A percentile compares a stretch with the other conserved stretches of the same genome.
Evolutionary conservation across 1,140 invertebrate species (phyloP).

Genomic region (Ylistrum balloti): DNA sequence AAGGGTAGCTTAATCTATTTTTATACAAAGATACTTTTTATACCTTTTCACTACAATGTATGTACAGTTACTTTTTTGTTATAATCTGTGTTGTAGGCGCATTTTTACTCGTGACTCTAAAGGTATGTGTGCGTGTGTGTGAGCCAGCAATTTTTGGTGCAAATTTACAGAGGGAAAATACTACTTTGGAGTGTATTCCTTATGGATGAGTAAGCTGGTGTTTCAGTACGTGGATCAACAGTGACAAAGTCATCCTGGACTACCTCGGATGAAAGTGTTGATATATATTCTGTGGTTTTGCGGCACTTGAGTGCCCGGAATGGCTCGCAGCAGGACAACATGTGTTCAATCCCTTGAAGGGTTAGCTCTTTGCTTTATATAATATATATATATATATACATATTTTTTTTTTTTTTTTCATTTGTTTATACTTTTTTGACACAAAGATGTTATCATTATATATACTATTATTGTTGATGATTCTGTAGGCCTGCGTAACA

Average conservation of each 20-base stretch:
- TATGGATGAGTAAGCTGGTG: background rate
- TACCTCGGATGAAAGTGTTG: background rate
- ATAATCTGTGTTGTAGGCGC: constrained; percentile 19
- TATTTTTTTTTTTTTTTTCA: background rate
- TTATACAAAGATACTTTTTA: constrained; percentile 65
- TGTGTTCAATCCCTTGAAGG: background rate
- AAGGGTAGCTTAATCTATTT: constrained; percentile 66
- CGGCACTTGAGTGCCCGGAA: background rate
- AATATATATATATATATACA: too few relatives aligned
- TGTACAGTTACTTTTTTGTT: background rate
- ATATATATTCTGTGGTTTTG: background rate
- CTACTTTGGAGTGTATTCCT: background rate
- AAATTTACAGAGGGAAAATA: background rate
- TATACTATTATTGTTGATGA: constrained; percentile 11
- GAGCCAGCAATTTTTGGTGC: background rate
- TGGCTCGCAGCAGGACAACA: background rate
- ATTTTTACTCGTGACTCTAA: background rate
- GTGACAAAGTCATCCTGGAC: background rate
- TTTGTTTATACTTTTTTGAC: background rate
- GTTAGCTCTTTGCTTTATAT: background rate
- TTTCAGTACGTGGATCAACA: too few relatives aligned
- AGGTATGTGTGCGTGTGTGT: background rate
- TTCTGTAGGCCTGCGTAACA: background rate
- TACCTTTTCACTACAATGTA: constrained; percentile 56
- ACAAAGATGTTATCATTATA: constrained; percentile 2